Conservation (phyloP, 2,797 vertebrate genomes). For the Sebastiscus albofasciatus region DNA sequence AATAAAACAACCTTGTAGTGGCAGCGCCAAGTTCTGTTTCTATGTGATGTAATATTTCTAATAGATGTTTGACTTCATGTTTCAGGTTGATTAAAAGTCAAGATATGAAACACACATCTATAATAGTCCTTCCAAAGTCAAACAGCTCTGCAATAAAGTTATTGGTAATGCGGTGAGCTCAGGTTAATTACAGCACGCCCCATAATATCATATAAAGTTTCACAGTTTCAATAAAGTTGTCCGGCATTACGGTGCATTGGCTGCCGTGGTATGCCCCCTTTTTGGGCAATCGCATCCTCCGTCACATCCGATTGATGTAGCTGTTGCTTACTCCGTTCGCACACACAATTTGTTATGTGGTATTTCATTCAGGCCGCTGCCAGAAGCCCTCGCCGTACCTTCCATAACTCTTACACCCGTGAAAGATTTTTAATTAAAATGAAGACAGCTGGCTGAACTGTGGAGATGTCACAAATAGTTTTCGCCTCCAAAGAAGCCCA, state of each 20-base stretch:
- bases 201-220: constrained; percentile 71
- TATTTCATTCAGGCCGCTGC: constrained; percentile 74
- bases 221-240: constrained; percentile 76
- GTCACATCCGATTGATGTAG: constrained; percentile 69
- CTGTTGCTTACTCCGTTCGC: constrained; percentile 76
- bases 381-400: constrained; percentile 69
- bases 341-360: constrained; percentile 77
- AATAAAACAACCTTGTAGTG: constrained; percentile 37
- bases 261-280: constrained; percentile 54
- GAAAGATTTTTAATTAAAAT: constrained; percentile 87
- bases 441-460: constrained; percentile 81
- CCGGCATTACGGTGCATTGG: constrained; percentile 51
- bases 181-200: constrained; percentile 69
- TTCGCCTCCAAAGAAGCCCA: constrained; percentile 66
- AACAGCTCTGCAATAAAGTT: constrained; percentile 57
- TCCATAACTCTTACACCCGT: constrained; percentile 81
- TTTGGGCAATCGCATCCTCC: constrained; percentile 70
- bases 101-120: constrained; percentile 45
- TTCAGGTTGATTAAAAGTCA: constrained; percentile 68
- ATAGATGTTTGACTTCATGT: constrained; percentile 55
- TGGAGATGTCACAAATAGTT: constrained; percentile 82
- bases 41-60: constrained; percentile 35
- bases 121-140: constrained; percentile 68
- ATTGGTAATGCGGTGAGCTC: constrained; percentile 64
- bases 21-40: constrained; percentile 19